Base-by-base conservation (phyloP, 2,888 invertebrate species). In the Drosophila mimica region DNA sequence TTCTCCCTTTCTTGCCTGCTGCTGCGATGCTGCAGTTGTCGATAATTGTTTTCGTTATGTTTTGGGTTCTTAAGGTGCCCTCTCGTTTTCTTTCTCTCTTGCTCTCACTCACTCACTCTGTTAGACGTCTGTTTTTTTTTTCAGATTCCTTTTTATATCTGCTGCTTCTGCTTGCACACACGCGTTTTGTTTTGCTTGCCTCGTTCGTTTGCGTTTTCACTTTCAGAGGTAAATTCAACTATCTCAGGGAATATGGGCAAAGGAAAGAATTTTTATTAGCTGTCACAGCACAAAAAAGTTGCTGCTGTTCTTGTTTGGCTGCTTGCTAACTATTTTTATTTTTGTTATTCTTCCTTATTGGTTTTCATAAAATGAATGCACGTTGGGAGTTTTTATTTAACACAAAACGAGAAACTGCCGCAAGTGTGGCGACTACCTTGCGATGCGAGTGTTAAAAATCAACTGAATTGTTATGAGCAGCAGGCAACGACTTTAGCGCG, bases 181-280 rank as follows among this genome's bases (percentile, higher is more conserved):
- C 90, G 74, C 80, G 83, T 74, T 80, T 89, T 88, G 87, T 88
- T 88, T 88, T 88, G 87, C 85, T 88, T 88, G 74, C 72, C 78
- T 89, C 86, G 78, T 88, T 91, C 90, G 83, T 74, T 77, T 82
- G 40, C 77, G 89, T 88, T 88, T 91, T 91, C 91, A 91, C 91
- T 91, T 91, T 91, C 85, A 88, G 80, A 87, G 76, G 79, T 88
- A 88, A 76, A 82, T 82, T 79, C 46, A 25, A 46, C 90, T 88
- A 70, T 58, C 43, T 64, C 70, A 76, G 51, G 56, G 54, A 75
- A 65, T 70, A 71, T 70, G 71, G 59, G 66, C 43, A 66, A 66
- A 31, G 53, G 53, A 61, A 64, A 65, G 64, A 77, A 81, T 57
- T 63, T 68, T 66, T 53, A 59, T 65, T 59, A 54, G 65, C 43